Conservation (phyloP, 2,888 invertebrate genomes). For the Pemphredon lugubris region DNA sequence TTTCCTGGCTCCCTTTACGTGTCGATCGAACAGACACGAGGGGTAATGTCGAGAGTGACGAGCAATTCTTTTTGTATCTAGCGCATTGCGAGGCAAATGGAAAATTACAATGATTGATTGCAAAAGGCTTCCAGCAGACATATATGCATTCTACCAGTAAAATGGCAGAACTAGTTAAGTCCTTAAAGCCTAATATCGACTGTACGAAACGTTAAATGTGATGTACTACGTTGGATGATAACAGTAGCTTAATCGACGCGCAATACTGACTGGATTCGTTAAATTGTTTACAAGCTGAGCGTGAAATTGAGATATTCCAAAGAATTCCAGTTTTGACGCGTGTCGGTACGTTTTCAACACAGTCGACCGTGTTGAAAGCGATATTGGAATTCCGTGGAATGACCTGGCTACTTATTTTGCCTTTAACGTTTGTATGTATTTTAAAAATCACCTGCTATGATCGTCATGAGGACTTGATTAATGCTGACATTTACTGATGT, state of each 20-base stretch:
- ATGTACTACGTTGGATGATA: slow-evolving; percentile 7
- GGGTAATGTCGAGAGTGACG: background rate
- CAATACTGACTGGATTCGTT: background rate
- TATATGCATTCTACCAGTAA: slow-evolving; percentile 29
- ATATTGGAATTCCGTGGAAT: slow-evolving; percentile 24
- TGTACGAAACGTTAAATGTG: background rate
- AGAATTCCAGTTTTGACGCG: slow-evolving; percentile 7
- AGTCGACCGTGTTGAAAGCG: no score
- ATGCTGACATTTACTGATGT: slow-evolving; percentile 51
- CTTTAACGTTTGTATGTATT: slow-evolving; percentile 26
- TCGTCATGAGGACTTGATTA: slow-evolving; percentile 51
- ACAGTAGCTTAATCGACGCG: background rate
- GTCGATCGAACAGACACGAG: background rate
- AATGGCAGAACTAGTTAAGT: slow-evolving; percentile 15
- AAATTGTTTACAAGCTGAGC: slow-evolving; percentile 23
- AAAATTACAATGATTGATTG: background rate
- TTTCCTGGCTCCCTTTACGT: background rate
- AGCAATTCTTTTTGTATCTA: slow-evolving; percentile 5
- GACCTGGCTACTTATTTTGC: slow-evolving; percentile 29
- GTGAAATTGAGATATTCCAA: slow-evolving; percentile 25
- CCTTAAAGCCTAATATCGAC: slow-evolving; percentile 7
- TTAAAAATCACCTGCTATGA: slow-evolving; percentile 58
- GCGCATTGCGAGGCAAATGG: background rate
- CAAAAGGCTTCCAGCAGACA: slow-evolving; percentile 12
- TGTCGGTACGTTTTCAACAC: no score